A percentile compares a stretch with the other conserved stretches of the same genome.
Evolutionary conservation across 2,888 invertebrate genomes (phyloP).

Genomic region (Drosophila nr. perissopoda): DNA sequence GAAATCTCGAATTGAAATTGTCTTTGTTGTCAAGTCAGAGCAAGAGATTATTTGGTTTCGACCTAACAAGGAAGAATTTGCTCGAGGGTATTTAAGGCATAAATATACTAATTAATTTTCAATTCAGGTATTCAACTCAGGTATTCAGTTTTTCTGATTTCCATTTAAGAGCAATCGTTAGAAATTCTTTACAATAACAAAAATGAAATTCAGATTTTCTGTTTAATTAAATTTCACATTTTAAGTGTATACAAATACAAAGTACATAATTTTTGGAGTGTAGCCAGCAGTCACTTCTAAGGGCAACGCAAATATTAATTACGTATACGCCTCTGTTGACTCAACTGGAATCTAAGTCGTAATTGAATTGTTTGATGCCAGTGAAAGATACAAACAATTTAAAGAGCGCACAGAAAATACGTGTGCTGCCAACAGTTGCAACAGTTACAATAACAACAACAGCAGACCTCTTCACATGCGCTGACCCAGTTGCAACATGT

Average conservation of each 20-base stretch:
- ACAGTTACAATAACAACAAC: constrained; percentile 17
- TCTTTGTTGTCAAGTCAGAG: constrained; percentile 18
- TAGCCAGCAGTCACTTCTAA: constrained; percentile 20
- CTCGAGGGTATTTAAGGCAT: background rate
- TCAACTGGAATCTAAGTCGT: constrained; percentile 2
- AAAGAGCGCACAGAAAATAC: constrained; percentile 27
- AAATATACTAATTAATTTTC: background rate
- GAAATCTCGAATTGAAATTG: constrained; percentile 61
- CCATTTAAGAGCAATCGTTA: background rate
- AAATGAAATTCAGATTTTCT: background rate
- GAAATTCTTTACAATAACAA: background rate
- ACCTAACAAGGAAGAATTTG: background rate
- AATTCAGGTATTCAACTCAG: background rate
- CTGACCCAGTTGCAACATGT: constrained; percentile 70
- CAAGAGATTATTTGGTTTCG: background rate
- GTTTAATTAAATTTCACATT: background rate
- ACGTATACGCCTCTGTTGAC: constrained; percentile 42
- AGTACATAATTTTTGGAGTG: background rate
- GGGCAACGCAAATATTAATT: constrained; percentile 56
- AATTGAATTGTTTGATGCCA: constrained; percentile 41
- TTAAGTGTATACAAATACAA: background rate
- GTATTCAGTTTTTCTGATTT: background rate
- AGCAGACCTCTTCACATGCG: constrained; percentile 56
- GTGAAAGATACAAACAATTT: constrained; percentile 39
- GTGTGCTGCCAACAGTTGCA: constrained; percentile 25